These are phyloP conservation scores for Dynastes hyllus DNA, from an alignment of 2,888 invertebrate species.

Conservation along the genomic window DNA sequence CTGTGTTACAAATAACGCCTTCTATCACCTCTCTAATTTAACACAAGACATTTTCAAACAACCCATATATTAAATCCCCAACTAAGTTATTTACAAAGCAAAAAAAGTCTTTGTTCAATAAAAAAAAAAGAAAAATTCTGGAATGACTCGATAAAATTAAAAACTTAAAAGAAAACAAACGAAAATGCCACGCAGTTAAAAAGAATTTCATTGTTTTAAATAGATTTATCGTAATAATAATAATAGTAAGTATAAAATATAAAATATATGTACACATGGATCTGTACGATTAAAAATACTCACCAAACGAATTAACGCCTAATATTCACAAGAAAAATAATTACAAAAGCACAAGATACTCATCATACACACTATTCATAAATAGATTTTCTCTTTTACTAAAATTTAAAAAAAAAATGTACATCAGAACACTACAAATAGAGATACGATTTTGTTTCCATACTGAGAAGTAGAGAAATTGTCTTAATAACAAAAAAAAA, in stretches of 20 bases:
- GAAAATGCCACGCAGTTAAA: neutral
- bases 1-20: no score
- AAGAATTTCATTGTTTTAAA: neutral
- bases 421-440: neutral
- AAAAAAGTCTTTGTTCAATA: no score
- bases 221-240: slow-evolving; percentile 13
- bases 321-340: slow-evolving; percentile 31
- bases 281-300: slow-evolving; percentile 18
- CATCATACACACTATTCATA: slow-evolving; percentile 13
- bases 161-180: neutral
- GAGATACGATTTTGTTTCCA: no score
- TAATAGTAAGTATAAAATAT: slow-evolving; percentile 1
- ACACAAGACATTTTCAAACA: neutral
- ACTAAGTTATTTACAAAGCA: no score
- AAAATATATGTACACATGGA: slow-evolving; percentile 24
- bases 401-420: neutral
- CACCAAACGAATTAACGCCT: neutral
- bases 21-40: neutral
- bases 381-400: slow-evolving; percentile 5
- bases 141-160: slow-evolving; percentile 34
- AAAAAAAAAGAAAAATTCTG: neutral
- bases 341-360: slow-evolving; percentile 17
- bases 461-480: no score
- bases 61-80: no score
- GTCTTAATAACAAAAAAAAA: no score